Evolutionary conservation across 2,797 vertebrate species (phyloP).

Genomic region (Chloroceryle amazona): DNA sequence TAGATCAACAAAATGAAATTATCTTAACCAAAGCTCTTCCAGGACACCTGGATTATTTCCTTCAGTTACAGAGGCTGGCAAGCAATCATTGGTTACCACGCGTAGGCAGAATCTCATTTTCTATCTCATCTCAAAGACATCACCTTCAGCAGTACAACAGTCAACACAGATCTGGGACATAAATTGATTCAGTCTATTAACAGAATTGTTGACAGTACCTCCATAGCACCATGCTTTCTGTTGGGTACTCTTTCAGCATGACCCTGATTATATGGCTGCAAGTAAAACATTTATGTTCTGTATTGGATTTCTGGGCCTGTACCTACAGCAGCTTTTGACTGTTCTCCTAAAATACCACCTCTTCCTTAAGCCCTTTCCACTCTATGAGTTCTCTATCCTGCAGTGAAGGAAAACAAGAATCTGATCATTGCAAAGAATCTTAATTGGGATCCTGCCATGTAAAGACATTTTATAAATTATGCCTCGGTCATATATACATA

Average conservation of each 20-base stretch:
- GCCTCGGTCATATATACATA: neutral
- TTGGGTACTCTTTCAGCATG: conserved; percentile 19
- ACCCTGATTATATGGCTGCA: neutral
- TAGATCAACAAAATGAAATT: conserved; percentile 20
- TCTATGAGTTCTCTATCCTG: neutral
- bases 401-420: neutral
- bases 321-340: neutral
- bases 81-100: conserved; percentile 15
- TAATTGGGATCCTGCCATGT: neutral
- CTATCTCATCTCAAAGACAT: conserved; percentile 1
- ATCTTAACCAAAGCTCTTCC: neutral
- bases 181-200: conserved; percentile 25
- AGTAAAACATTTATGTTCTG: conserved; percentile 21
- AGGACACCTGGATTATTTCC: neutral
- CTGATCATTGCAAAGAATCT: neutral
- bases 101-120: conserved; percentile 42
- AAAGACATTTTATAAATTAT: neutral
- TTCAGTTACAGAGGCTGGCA: neutral
- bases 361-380: neutral
- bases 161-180: neutral
- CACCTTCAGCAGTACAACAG: neutral
- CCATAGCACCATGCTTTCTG: neutral
- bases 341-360: neutral
- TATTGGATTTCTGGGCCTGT: neutral
- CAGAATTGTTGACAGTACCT: neutral